phyloP scores from a whole-genome alignment of 2,888 invertebrate genomes.

The Hyposoter didymator region DNA sequence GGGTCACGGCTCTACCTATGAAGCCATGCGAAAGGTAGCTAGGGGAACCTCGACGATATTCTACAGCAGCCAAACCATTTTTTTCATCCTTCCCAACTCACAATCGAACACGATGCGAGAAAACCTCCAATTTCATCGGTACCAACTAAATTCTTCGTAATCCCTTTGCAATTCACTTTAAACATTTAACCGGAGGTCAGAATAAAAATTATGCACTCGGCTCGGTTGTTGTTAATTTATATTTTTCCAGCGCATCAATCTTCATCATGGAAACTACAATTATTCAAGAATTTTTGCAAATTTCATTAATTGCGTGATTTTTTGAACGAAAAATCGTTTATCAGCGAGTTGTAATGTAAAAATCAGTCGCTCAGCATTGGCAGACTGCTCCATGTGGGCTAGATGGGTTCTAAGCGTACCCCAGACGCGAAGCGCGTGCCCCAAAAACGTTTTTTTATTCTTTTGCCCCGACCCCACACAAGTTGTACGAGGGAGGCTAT shows the following conservation, averaged over 20 bases:
- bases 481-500: constrained; percentile 22
- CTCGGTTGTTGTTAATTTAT: background rate
- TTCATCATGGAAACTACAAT: background rate
- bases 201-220: background rate
- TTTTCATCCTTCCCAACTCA: constrained; percentile 13
- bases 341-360: background rate
- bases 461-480: constrained; percentile 66
- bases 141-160: background rate
- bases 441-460: constrained; percentile 75
- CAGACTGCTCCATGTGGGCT: constrained; percentile 48
- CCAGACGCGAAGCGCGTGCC: constrained; percentile 76
- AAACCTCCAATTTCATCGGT: constrained; percentile 22
- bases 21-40: constrained; percentile 67
- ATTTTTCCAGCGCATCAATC: background rate
- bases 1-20: constrained; percentile 80
- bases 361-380: constrained; percentile 66
- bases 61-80: constrained; percentile 35
- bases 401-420: constrained; percentile 67
- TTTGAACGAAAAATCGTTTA: background rate
- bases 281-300: background rate
- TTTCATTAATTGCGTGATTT: background rate
- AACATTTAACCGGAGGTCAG: background rate
- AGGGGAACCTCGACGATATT: constrained; percentile 71
- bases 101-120: constrained; percentile 17
- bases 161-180: background rate